Percentiles rank a stretch among this genome's conserved stretches.
These are phyloP conservation scores for Crepidodera aurea DNA, from an alignment of 2,888 invertebrate species.

Conservation along the genomic window DNA sequence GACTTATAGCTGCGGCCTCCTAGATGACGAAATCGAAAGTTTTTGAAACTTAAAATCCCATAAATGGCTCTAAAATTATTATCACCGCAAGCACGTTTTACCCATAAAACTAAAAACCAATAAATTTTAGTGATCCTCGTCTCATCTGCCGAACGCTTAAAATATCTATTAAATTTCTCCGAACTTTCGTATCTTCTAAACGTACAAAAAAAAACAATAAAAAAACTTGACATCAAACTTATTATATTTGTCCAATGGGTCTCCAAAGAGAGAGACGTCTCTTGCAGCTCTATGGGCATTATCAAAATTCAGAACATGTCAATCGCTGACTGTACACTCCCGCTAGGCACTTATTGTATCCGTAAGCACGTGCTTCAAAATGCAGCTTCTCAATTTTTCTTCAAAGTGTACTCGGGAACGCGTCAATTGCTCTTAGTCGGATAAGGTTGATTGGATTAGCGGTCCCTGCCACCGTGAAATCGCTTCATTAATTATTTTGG, in stretches of 20 bases:
- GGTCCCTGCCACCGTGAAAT: not conserved
- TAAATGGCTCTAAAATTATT: not conserved
- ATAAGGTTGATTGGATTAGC: not conserved
- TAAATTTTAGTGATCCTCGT: constrained; percentile 23
- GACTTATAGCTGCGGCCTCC: too few relatives aligned
- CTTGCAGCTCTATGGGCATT: constrained; percentile 35
- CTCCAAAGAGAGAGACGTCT: constrained; percentile 25
- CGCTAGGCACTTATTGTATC: constrained; percentile 42
- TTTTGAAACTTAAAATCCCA: too few relatives aligned
- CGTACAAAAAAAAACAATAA: not conserved
- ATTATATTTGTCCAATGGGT: constrained; percentile 6
- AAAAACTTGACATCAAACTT: constrained; percentile 2
- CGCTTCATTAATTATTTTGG: not conserved
- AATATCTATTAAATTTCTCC: constrained; percentile 26
- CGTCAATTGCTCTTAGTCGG: constrained; percentile 34
- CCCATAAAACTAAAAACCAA: constrained; percentile 12
- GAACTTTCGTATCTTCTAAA: constrained; percentile 2
- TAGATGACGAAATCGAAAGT: too few relatives aligned
- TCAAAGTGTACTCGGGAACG: constrained; percentile 36
- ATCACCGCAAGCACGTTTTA: not conserved
- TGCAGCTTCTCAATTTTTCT: constrained; percentile 49
- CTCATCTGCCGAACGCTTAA: constrained; percentile 18
- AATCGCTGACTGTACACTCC: constrained; percentile 52
- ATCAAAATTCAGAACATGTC: constrained; percentile 58
- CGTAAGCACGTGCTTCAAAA: constrained; percentile 53